Evolutionary conservation across 1,140 invertebrate species (phyloP).

Genomic region (Conus ventricosus): DNA sequence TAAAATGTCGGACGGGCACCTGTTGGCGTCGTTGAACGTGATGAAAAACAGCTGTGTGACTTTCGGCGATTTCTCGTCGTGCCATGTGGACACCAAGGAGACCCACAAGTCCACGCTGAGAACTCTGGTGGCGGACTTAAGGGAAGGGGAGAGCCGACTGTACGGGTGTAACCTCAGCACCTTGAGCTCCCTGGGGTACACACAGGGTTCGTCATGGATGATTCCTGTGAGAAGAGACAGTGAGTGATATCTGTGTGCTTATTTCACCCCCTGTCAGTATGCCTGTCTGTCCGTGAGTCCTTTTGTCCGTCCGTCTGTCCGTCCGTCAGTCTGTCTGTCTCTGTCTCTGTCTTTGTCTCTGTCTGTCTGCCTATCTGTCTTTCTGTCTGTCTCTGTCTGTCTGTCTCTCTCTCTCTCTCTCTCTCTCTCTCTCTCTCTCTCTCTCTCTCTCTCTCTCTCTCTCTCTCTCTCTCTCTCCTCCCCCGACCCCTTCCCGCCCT

Average conservation of each 20-base stretch:
- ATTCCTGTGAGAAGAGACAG: not conserved
- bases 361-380: no score
- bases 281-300: not conserved
- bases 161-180: constrained; percentile 17
- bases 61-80: constrained; percentile 23
- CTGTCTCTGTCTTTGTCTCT: not conserved
- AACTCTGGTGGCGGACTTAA: constrained; percentile 22
- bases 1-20: not conserved
- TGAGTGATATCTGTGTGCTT: not conserved
- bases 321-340: not conserved
- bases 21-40: constrained; percentile 2
- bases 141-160: not conserved
- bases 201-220: not conserved
- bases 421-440: no score
- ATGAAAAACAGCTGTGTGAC: constrained; percentile 21
- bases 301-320: not conserved
- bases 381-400: no score
- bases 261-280: not conserved
- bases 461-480: no score
- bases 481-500: no score
- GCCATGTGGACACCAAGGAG: constrained; percentile 2
- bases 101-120: constrained; percentile 12
- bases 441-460: no score
- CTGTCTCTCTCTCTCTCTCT: no score
- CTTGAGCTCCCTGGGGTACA: constrained; percentile 11